Evolutionary conservation across 2,113 vertebrate species (phyloP), one percentile per base, ranked within the genome.

Genomic region (Camelus dromedarius): DNA sequence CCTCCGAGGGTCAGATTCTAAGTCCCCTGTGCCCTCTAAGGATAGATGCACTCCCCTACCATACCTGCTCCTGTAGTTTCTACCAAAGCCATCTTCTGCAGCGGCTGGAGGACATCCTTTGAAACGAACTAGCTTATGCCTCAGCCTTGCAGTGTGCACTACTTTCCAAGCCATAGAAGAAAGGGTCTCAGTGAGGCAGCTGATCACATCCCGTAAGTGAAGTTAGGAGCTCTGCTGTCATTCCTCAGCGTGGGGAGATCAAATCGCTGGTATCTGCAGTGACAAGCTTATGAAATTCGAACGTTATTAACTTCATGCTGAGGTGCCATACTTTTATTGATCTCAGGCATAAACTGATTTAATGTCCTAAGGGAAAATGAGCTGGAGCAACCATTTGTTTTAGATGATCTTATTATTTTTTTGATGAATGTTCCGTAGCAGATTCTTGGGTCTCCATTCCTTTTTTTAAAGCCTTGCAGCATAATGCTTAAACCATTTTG

Each of bases 171-270:
- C 15, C 62, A 48, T 95, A 42, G 60, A 84, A 58, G 10, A 60
- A 84, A 58, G 10, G 70, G 50, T 95, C 18, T 19, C 80, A 76
- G 24, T 82, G 79, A 75, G 32, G 88, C 19, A 72, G n/a, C 24
- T 90, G 54, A 97, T 70, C 30, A 60, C 14, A 84, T 91, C 88
- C 52, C 56, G 96, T 96, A 97, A 79, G 54, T 96, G 92, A 91
- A 97, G 87, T 54, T 95, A 22, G 6, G 85, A 97, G 54, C 26
- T 77, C 62, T 93, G 3, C 35, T 97, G 80, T 91, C 79, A 69
- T 79, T 93, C 28, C 89, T 96, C 18, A 28, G 15, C 19, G 5
- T 69, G 80, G 38, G 70, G n/a, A 60, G 1, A 95, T 92, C 42
- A 92, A 97, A 96, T 93, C 32, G 24, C 1, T 62, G 58, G 19